Evolutionary conservation across 2,888 invertebrate genomes (phyloP).

Genomic region (Brassicogethes aeneus): DNA sequence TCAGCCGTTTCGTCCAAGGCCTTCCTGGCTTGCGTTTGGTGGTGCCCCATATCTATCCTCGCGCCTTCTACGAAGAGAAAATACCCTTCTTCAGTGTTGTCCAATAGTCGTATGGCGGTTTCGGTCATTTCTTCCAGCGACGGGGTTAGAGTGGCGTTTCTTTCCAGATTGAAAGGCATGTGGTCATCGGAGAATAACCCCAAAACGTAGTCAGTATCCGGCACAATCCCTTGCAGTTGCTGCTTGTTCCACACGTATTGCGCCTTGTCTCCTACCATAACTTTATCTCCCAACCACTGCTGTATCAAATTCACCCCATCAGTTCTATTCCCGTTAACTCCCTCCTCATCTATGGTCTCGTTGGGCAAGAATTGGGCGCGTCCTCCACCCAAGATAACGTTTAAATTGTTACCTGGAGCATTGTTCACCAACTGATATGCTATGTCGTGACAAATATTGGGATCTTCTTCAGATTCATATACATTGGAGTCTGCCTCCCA

Average conservation of each 20-base stretch:
- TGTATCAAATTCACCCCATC: constrained; percentile 58
- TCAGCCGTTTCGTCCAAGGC: constrained; percentile 71
- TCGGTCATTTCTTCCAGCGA: constrained; percentile 73
- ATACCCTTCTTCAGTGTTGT: constrained; percentile 49
- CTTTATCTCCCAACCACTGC: constrained; percentile 51
- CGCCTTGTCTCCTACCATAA: constrained; percentile 29
- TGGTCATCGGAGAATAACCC: constrained; percentile 23
- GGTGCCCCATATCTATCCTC: constrained; percentile 68
- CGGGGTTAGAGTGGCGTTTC: constrained; percentile 42
- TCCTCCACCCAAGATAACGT: constrained; percentile 71
- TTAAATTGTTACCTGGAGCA: constrained; percentile 55
- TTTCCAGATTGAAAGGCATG: constrained; percentile 52
- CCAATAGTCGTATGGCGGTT: constrained; percentile 57
- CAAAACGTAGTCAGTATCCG: constrained; percentile 53
- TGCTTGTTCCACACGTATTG: constrained; percentile 50
- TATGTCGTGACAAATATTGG: constrained; percentile 52
- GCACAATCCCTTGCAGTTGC: constrained; percentile 45
- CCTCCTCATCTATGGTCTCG: constrained; percentile 39
- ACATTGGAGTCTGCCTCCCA: constrained; percentile 62
- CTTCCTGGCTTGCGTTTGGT: constrained; percentile 52
- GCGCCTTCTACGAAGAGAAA: constrained; percentile 71
- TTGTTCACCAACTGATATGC: constrained; percentile 58
- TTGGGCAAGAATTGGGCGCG: constrained; percentile 54
- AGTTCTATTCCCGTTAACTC: constrained; percentile 44
- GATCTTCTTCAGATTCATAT: constrained; percentile 40